phyloP scores from a whole-genome alignment of 2,113 vertebrate genomes.

The Diphyllodes magnificus region DNA sequence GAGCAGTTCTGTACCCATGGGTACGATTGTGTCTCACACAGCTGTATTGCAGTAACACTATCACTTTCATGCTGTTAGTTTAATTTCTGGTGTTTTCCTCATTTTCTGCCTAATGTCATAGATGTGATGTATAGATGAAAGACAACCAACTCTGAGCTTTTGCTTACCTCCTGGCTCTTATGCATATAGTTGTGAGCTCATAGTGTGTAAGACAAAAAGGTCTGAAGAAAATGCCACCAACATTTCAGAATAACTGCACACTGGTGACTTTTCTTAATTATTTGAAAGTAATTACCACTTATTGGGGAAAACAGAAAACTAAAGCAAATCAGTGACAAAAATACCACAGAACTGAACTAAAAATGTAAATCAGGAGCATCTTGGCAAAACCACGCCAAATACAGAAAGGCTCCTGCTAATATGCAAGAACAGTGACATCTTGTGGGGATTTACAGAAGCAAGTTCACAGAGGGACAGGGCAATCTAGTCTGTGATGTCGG shows the following conservation, averaged over 20 bases:
- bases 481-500: neutral
- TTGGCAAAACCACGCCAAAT: neutral
- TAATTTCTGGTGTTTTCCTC: neutral
- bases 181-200: neutral
- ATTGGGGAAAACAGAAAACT: neutral
- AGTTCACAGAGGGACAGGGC: neutral
- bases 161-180: neutral
- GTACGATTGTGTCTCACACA: neutral
- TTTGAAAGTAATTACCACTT: neutral
- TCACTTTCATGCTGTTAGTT: neutral
- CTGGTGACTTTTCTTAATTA: neutral
- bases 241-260: neutral
- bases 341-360: neutral
- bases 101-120: neutral
- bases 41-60: neutral
- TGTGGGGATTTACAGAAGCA: slow-evolving; percentile 34
- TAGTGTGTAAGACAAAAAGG: neutral
- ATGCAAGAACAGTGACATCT: slow-evolving; percentile 44
- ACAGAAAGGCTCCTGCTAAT: neutral
- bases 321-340: neutral
- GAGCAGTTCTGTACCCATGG: neutral
- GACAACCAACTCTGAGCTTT: neutral
- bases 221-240: neutral
- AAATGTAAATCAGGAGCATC: neutral
- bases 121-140: neutral